Percentiles rank a stretch among this genome's conserved stretches.
These are phyloP conservation scores for Polypterus senegalus DNA, from an alignment of 2,113 vertebrate species.

Conservation along the genomic window DNA sequence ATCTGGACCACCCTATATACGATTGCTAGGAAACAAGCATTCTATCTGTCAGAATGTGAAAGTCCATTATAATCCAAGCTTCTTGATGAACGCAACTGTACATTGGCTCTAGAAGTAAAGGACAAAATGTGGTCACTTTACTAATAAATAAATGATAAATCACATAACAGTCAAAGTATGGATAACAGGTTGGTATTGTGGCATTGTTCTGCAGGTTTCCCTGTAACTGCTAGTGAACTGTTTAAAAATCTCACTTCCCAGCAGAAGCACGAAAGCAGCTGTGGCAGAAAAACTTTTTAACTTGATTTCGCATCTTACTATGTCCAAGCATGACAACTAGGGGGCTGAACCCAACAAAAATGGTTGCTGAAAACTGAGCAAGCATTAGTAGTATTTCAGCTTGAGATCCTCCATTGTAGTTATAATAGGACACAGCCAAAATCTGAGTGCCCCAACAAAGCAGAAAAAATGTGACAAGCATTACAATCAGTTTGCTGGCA, in stretches of 20 bases:
- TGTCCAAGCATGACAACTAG: slow-evolving; percentile 57
- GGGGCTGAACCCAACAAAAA: slow-evolving; percentile 59
- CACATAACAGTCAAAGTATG: too few species aligned
- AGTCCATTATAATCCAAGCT: too few species aligned
- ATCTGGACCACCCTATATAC: too few species aligned
- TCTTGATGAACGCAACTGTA: too few species aligned
- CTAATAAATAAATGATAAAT: too few species aligned
- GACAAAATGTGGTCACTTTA: too few species aligned
- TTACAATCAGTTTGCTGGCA: slow-evolving; percentile 53
- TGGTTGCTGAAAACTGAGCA: slow-evolving; percentile 49
- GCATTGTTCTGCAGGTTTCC: too few species aligned
- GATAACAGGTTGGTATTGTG: too few species aligned
- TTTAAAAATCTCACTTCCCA: background rate
- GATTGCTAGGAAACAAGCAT: too few species aligned
- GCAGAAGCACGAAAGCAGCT: background rate
- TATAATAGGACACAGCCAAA: slow-evolving; percentile 55
- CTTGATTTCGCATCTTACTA: slow-evolving; percentile 38
- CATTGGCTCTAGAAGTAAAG: too few species aligned
- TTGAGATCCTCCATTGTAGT: slow-evolving; percentile 43
- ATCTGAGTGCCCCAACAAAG: slow-evolving; percentile 55
- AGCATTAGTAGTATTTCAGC: slow-evolving; percentile 45
- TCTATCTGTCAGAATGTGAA: too few species aligned
- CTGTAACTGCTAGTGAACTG: too few species aligned
- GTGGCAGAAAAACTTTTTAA: background rate
- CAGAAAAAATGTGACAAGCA: slow-evolving; percentile 47